phyloP scores from a whole-genome alignment of 1,140 invertebrate species.

The Drosophila mauritiana region DNA sequence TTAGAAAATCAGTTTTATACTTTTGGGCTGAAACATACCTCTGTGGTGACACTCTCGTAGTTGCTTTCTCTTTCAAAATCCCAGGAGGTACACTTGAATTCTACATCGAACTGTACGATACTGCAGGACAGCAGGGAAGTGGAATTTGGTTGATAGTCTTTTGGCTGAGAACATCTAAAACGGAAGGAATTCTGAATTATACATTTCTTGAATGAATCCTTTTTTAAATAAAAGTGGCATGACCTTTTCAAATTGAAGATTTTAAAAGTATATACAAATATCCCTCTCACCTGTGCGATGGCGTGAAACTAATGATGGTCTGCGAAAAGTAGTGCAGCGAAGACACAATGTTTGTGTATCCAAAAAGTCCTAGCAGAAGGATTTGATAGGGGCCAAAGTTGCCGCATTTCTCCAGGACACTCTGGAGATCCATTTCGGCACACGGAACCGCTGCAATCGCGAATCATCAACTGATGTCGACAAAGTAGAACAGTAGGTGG shows the following conservation, averaged over 20 bases:
- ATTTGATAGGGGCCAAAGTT: constrained; percentile 87
- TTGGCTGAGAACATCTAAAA: constrained; percentile 16
- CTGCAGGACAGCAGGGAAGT: constrained; percentile 6
- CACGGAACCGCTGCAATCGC: constrained; percentile 29
- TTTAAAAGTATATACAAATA: too few relatives aligned
- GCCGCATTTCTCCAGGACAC: constrained; percentile 86
- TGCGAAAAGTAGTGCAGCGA: constrained; percentile 86
- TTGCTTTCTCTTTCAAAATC: constrained; percentile 84
- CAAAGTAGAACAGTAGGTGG: constrained; percentile 12
- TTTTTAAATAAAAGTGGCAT: too few relatives aligned
- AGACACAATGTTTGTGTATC: constrained; percentile 86
- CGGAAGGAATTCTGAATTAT: not conserved
- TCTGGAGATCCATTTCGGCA: constrained; percentile 85
- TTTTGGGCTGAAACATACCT: constrained; percentile 77
- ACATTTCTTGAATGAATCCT: too few relatives aligned
- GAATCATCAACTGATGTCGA: constrained; percentile 28
- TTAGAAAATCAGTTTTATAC: constrained; percentile 21
- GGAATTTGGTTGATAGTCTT: not conserved
- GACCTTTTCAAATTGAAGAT: too few relatives aligned
- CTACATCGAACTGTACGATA: constrained; percentile 7
- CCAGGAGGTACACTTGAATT: constrained; percentile 81
- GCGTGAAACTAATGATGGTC: constrained; percentile 86
- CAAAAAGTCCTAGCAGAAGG: constrained; percentile 86
- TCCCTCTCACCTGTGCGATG: constrained; percentile 81
- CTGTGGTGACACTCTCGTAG: constrained; percentile 86